A percentile compares a stretch with the other conserved stretches of the same genome.
These are phyloP conservation scores for Cataglyphis livida DNA, from an alignment of 2,888 invertebrate species.

Conservation along the genomic window DNA sequence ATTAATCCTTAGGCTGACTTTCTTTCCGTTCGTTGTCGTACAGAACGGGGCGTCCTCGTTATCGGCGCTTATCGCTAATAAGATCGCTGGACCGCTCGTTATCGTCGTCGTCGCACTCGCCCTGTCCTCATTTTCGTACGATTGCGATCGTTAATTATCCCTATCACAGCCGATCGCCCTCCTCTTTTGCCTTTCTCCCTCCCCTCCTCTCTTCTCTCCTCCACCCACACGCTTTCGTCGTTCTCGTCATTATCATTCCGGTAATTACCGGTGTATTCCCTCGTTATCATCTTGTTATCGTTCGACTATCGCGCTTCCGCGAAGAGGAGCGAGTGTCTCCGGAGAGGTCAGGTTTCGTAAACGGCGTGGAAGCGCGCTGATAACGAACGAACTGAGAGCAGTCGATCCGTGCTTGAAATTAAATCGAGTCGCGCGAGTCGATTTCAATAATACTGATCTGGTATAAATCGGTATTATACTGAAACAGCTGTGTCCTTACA, in stretches of 20 bases:
- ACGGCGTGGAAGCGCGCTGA: constrained; percentile 34
- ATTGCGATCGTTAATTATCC: constrained; percentile 84
- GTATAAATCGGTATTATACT: not conserved
- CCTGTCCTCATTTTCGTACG: constrained; percentile 83
- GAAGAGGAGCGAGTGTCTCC: constrained; percentile 64
- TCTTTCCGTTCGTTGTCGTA: constrained; percentile 78
- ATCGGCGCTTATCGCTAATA: constrained; percentile 84
- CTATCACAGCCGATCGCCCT: constrained; percentile 81
- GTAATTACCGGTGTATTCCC: constrained; percentile 83
- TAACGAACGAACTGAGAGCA: constrained; percentile 20
- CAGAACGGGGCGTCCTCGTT: constrained; percentile 78
- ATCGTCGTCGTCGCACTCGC: constrained; percentile 81
- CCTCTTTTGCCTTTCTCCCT: constrained; percentile 53
- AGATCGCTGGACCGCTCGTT: constrained; percentile 84
- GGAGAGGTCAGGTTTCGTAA: constrained; percentile 48
- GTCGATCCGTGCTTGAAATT: constrained; percentile 18
- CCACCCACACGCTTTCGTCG: constrained; percentile 58
- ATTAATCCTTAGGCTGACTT: constrained; percentile 60
- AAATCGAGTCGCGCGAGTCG: not conserved
- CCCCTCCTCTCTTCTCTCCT: constrained; percentile 4
- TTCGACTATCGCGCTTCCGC: constrained; percentile 73
- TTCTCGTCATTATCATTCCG: constrained; percentile 83
- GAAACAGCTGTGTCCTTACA: not conserved
- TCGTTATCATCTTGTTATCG: constrained; percentile 83
- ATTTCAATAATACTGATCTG: not conserved